Percentiles rank a stretch among this genome's conserved stretches.
phyloP scores from a whole-genome alignment of 2,113 vertebrate species.

The Pteronura brasiliensis region DNA sequence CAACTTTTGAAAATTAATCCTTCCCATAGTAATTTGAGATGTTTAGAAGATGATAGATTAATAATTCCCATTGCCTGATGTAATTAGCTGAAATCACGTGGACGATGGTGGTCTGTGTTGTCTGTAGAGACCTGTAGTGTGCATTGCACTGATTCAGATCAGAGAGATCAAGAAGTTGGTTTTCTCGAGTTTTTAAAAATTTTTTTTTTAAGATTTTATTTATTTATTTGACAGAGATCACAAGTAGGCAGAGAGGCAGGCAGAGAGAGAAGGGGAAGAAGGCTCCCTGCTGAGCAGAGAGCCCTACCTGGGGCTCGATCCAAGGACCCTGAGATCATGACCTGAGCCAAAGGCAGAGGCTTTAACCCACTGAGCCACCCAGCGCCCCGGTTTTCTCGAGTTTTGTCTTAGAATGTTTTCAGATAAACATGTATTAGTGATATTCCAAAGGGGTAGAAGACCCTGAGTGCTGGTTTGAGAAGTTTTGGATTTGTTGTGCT shows the following conservation, averaged over 20 bases:
- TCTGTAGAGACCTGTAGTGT: background rate
- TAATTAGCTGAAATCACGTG: background rate
- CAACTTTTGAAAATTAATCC: background rate
- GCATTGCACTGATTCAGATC: background rate
- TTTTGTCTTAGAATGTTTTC: slow-evolving; percentile 1
- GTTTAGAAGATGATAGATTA: background rate
- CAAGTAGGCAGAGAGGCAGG: too few species aligned
- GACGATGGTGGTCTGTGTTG: background rate
- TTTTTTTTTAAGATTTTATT: too few species aligned
- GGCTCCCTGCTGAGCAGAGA: too few species aligned
- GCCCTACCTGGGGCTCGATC: too few species aligned
- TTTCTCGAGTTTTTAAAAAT: background rate
- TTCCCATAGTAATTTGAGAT: background rate
- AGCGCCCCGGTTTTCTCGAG: background rate
- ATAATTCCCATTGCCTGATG: background rate
- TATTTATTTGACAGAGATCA: too few species aligned
- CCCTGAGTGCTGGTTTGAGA: background rate
- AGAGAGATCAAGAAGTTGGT: background rate
- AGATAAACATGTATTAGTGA: background rate
- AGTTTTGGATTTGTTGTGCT: background rate
- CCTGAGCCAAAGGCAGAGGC: too few species aligned
- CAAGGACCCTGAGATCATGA: too few species aligned
- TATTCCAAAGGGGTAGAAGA: background rate
- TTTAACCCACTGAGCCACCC: too few species aligned
- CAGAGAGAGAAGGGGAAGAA: too few species aligned